Evolutionary conservation across 2,888 invertebrate species (phyloP).

Genomic region (Phaedon cochleariae): DNA sequence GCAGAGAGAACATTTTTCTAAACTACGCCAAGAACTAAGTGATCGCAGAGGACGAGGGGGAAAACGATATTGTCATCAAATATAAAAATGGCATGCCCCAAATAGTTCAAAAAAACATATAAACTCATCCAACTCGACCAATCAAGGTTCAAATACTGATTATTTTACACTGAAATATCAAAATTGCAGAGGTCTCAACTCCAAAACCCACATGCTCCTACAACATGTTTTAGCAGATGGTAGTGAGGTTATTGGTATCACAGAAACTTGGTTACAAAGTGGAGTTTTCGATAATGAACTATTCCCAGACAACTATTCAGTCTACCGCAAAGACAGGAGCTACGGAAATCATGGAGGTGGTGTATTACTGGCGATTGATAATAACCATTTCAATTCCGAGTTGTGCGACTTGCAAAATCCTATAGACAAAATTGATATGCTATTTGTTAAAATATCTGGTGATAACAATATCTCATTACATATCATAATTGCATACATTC

Average conservation of each 20-base stretch:
- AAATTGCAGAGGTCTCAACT: background rate
- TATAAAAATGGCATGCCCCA: background rate
- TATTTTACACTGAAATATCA: background rate
- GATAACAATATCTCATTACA: background rate
- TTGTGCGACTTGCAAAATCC: background rate
- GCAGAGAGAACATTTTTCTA: background rate
- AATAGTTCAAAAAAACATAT: background rate
- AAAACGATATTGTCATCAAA: background rate
- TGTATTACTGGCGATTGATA: background rate
- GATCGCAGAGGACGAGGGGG: background rate
- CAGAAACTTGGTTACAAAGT: background rate
- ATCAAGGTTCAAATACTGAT: background rate
- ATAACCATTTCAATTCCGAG: background rate
- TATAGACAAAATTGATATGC: background rate
- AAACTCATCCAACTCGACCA: background rate
- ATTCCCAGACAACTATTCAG: background rate
- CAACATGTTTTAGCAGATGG: background rate
- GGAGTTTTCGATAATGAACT: background rate
- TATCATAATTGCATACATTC: background rate
- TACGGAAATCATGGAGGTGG: background rate
- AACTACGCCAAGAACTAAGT: no score
- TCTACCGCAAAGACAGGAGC: background rate
- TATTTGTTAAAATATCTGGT: background rate
- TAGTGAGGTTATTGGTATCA: conserved; percentile 1
- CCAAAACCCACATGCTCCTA: background rate